Base-by-base conservation (phyloP, 37 sponge, comb jelly and placozoan genomes). In the Bolinopsis microptera region DNA sequence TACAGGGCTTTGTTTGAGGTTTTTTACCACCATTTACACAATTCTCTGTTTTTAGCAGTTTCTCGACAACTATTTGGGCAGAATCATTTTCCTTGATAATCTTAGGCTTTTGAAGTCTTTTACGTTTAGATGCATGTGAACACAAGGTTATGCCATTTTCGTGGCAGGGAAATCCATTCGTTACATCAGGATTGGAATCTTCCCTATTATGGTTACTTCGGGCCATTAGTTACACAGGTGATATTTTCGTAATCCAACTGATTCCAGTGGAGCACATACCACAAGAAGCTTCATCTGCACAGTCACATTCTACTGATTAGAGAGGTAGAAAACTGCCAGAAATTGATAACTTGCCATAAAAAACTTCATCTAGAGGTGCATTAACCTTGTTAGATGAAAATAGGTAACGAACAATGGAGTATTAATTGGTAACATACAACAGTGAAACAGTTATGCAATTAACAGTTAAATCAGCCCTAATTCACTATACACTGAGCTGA, bases 41-140 rank as follows among this genome's bases (percentile, higher is more conserved):
- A 5, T 39, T 13, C 18, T 40, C 35, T 3, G 90, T 16, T 39
- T 34, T 23, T 38, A 86, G 39, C 27, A 86, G 13, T 36, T 41
- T 34, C 90, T 86, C 36, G 24, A 86, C 90, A 40, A 86, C 30
- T 28, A 40, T 86, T 86, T 86, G 28, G 1, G 80, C 33, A 77
- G 33, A 2, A 16, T 48, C 61, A 13, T 27, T 33, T 34, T 70
- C 74, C 26, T 77, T 77, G 80, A 9, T 35, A 9, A 32, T 32
- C 35, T 77, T 77, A 1, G 80, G 80, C 33, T 77, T 77, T 32
- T 77, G 80, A 77, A 32, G 27, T 77, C 80, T 28, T 34, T 77
- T 77, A 34, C 80, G 27, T 18, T 77, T 77, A 18, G 80, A 77
- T 1, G 80, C 28, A 18, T 77, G 80, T 35, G 61, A 48, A 48